phyloP scores from a whole-genome alignment of 2,888 invertebrate genomes.

The Coleophora flavipennella region DNA sequence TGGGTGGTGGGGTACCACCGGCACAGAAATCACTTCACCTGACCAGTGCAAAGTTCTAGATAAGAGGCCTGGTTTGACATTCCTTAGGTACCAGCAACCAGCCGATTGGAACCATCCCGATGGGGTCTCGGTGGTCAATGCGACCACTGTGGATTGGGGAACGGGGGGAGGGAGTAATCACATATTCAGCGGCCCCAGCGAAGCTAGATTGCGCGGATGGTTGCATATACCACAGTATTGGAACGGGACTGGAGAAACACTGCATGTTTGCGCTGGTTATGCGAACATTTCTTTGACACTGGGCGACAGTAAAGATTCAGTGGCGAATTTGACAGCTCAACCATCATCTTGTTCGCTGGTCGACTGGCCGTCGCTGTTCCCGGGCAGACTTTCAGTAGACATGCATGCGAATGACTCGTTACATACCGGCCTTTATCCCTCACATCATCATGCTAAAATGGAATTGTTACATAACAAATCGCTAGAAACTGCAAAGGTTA shows the following conservation, averaged over 20 bases:
- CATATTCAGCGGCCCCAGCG: conserved; percentile 79
- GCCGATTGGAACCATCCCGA: conserved; percentile 92
- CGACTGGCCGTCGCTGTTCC: conserved; percentile 76
- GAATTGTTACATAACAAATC: conserved; percentile 83
- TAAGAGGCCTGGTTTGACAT: conserved; percentile 89
- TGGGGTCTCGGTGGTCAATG: conserved; percentile 87
- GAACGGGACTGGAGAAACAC: conserved; percentile 77
- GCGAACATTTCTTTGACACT: conserved; percentile 79
- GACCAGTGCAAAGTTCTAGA: conserved; percentile 85
- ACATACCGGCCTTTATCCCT: conserved; percentile 72
- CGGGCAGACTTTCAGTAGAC: conserved; percentile 77
- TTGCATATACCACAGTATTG: conserved; percentile 84
- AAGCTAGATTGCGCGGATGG: conserved; percentile 86
- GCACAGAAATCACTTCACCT: conserved; percentile 80
- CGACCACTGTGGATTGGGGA: conserved; percentile 86
- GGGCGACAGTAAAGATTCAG: conserved; percentile 58
- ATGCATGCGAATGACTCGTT: conserved; percentile 77
- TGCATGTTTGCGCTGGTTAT: conserved; percentile 85
- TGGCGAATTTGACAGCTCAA: conserved; percentile 78
- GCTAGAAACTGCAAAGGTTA: conserved; percentile 80
- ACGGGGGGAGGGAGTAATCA: conserved; percentile 79
- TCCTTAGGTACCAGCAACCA: conserved; percentile 89
- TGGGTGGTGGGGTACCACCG: conserved; percentile 93
- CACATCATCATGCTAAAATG: conserved; percentile 84
- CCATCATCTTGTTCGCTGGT: conserved; percentile 80